Conservation (phyloP, 1,140 invertebrate species). For the Bradynema listronoti region DNA sequence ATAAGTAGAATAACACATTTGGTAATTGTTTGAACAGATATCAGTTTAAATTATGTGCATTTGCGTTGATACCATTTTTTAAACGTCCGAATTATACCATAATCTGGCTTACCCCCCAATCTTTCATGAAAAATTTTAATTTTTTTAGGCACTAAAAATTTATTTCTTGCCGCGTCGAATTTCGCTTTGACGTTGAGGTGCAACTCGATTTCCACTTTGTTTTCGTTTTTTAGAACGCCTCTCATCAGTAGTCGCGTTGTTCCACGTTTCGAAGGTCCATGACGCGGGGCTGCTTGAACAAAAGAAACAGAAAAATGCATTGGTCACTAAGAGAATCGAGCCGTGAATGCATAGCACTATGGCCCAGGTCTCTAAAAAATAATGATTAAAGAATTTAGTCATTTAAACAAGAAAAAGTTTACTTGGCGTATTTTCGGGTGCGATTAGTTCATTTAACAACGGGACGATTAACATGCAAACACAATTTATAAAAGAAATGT, state of each 20-base stretch:
- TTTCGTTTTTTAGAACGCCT: background rate
- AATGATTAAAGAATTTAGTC: background rate
- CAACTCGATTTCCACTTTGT: no score
- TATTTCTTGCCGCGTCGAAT: no score
- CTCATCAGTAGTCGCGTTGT: background rate
- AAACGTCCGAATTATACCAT: no score
- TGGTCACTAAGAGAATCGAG: slow-evolving; percentile 39
- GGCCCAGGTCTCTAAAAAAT: slow-evolving; percentile 44
- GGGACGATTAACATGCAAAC: slow-evolving; percentile 53
- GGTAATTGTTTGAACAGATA: no score
- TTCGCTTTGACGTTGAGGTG: no score
- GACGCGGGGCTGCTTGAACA: slow-evolving; percentile 39
- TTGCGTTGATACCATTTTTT: no score
- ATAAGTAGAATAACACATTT: no score
- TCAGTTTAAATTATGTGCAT: no score
- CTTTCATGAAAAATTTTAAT: no score
- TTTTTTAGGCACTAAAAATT: no score
- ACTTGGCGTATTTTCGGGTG: slow-evolving; percentile 46
- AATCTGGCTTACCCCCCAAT: no score
- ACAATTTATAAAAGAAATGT: slow-evolving; percentile 53
- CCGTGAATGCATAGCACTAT: slow-evolving; percentile 52
- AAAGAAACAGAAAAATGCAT: slow-evolving; percentile 50
- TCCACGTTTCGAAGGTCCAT: slow-evolving; percentile 45
- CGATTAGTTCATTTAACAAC: slow-evolving; percentile 49
- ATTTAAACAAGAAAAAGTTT: slow-evolving; percentile 15